Conservation (phyloP, 2,797 vertebrate species). For the Champsocephalus gunnari region DNA sequence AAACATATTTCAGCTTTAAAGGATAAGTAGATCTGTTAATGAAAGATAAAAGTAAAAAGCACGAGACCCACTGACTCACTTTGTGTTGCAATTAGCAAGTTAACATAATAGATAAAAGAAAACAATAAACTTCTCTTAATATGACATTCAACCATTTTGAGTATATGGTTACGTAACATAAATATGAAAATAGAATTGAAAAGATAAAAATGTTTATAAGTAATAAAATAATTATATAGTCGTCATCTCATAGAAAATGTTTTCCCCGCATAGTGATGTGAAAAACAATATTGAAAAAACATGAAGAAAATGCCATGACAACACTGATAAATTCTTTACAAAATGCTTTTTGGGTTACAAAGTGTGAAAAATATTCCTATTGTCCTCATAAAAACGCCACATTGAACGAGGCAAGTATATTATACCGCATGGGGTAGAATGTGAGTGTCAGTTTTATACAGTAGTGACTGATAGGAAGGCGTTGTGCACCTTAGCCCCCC, state of each 20-base stretch:
- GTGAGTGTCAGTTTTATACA: slow-evolving; percentile 84
- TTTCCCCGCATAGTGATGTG: slow-evolving; percentile 60
- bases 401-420: slow-evolving; percentile 99
- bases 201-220: slow-evolving; percentile 70
- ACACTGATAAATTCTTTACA: slow-evolving; percentile 88
- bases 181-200: slow-evolving; percentile 74
- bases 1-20: slow-evolving; percentile 16
- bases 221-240: slow-evolving; percentile 76
- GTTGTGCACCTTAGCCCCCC: slow-evolving; percentile 92
- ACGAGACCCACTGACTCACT: slow-evolving; percentile 10
- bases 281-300: slow-evolving; percentile 69
- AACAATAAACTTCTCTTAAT: slow-evolving; percentile 11
- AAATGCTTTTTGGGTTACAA: slow-evolving; percentile 91
- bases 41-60: slow-evolving; percentile 13
- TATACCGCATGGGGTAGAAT: slow-evolving; percentile 94
- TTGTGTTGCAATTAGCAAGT: slow-evolving; percentile 31
- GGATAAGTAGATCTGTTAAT: background rate
- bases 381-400: slow-evolving; percentile 96
- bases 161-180: slow-evolving; percentile 68
- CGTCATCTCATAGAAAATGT: slow-evolving; percentile 73
- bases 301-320: slow-evolving; percentile 76
- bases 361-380: slow-evolving; percentile 93
- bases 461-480: slow-evolving; percentile 99
- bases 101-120: slow-evolving; percentile 39
- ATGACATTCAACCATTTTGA: slow-evolving; percentile 56